Evolutionary conservation across 2,113 vertebrate species (phyloP).

Genomic region (Colossoma macropomum): DNA sequence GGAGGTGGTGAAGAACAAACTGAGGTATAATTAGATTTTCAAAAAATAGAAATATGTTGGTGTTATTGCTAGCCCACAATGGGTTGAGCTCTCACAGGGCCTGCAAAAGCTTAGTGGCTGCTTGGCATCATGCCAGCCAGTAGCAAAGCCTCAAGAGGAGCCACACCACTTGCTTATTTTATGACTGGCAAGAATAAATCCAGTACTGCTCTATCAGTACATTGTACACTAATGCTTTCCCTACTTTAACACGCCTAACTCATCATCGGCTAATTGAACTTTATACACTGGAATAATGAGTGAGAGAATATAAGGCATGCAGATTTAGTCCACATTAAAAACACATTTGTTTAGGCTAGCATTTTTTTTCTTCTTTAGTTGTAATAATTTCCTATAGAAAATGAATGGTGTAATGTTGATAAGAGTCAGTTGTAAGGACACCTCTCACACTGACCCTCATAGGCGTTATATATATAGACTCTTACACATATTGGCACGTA

Average conservation of each 20-base stretch:
- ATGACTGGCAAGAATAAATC: background rate
- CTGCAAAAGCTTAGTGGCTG: constrained; percentile 7
- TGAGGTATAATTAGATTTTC: constrained; percentile 37
- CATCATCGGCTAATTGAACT: background rate
- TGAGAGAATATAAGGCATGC: background rate
- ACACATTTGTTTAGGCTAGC: background rate
- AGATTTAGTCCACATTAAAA: background rate
- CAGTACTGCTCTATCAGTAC: background rate
- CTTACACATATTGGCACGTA: too few relatives aligned
- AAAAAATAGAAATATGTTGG: background rate
- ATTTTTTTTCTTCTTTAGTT: too few relatives aligned
- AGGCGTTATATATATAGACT: too few relatives aligned
- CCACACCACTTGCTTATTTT: background rate
- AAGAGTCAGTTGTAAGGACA: too few relatives aligned
- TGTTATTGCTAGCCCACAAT: constrained; percentile 29
- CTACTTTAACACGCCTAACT: background rate
- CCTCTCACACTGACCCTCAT: too few relatives aligned
- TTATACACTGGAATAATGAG: background rate
- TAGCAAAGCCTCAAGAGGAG: constrained; percentile 13
- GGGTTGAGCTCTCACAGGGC: background rate
- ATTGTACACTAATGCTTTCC: background rate
- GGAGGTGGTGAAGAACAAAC: constrained; percentile 32
- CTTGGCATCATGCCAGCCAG: constrained; percentile 23
- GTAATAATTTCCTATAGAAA: too few relatives aligned
- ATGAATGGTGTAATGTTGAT: too few relatives aligned